Evolutionary conservation across 2,888 invertebrate genomes (phyloP).

Genomic region (Xiphydria camelus): DNA sequence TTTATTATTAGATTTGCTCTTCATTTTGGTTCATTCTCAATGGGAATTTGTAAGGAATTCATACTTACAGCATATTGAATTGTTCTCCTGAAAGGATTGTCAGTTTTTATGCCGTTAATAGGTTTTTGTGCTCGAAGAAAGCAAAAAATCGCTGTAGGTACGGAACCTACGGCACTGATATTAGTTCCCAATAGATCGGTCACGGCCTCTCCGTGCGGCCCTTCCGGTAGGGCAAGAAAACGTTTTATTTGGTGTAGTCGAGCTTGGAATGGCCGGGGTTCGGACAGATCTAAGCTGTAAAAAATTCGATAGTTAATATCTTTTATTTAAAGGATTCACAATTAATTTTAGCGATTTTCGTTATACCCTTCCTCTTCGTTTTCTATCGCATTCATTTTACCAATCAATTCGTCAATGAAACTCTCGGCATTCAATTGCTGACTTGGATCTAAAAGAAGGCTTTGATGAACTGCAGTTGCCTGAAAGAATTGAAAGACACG

Average conservation of each 20-base stretch:
- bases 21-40: not conserved
- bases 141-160: constrained; percentile 73
- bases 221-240: constrained; percentile 57
- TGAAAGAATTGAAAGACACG: constrained; percentile 40
- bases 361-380: constrained; percentile 56
- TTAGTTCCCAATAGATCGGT: constrained; percentile 62
- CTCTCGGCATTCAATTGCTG: constrained; percentile 57
- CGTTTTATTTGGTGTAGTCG: constrained; percentile 62
- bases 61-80: constrained; percentile 65
- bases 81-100: constrained; percentile 66
- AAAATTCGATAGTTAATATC: not conserved
- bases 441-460: constrained; percentile 57
- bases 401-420: constrained; percentile 61
- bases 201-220: constrained; percentile 59
- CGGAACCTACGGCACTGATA: constrained; percentile 69
- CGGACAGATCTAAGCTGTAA: constrained; percentile 48
- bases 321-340: not conserved
- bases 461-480: constrained; percentile 64
- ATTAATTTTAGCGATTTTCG: too few species aligned
- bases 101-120: constrained; percentile 60
- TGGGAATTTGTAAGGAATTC: not conserved
- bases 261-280: constrained; percentile 60
- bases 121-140: constrained; percentile 64
- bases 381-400: constrained; percentile 62
- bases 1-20: not conserved